Percentiles rank a stretch among this genome's conserved stretches.
These are phyloP conservation scores for Acrossocheilus fasciatus DNA, from an alignment of 2,797 vertebrate species.

Conservation along the genomic window DNA sequence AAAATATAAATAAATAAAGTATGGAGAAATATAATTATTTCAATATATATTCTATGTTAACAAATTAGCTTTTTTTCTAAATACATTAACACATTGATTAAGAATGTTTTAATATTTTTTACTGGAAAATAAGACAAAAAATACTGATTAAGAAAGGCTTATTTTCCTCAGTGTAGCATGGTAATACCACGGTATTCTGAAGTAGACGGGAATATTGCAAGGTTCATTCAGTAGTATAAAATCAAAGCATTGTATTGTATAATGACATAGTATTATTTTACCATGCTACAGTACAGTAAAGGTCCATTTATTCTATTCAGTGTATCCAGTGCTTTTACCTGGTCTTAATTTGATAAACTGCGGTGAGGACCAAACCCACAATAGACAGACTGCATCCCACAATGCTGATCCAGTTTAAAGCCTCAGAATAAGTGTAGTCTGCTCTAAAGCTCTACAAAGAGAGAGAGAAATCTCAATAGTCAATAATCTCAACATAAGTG, in stretches of 20 bases:
- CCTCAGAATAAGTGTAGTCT: slow-evolving; percentile 68
- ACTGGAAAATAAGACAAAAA: slow-evolving; percentile 2
- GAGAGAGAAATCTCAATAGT: not conserved
- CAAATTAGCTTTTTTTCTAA: not conserved
- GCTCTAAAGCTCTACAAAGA: slow-evolving; percentile 73
- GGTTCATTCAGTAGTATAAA: not conserved
- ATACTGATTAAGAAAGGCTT: too few relatives aligned
- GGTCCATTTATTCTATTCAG: not conserved
- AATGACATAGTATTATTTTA: not conserved
- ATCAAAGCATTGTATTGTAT: not conserved
- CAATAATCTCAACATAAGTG: too few relatives aligned
- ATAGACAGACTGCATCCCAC: slow-evolving; percentile 76
- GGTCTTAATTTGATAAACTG: slow-evolving; percentile 74
- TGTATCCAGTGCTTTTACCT: slow-evolving; percentile 66
- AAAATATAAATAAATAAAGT: not conserved
- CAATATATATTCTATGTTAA: not conserved
- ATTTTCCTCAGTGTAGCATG: not conserved
- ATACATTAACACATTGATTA: not conserved
- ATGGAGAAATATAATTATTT: not conserved
- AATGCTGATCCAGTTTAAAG: slow-evolving; percentile 70
- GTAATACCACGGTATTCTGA: not conserved
- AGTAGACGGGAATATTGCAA: not conserved
- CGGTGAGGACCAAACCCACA: slow-evolving; percentile 71
- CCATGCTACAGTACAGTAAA: not conserved
- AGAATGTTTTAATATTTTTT: not conserved